These are phyloP conservation scores for Catamblyrhynchus diadema DNA, from an alignment of 2,797 vertebrate genomes.

Conservation along the genomic window DNA sequence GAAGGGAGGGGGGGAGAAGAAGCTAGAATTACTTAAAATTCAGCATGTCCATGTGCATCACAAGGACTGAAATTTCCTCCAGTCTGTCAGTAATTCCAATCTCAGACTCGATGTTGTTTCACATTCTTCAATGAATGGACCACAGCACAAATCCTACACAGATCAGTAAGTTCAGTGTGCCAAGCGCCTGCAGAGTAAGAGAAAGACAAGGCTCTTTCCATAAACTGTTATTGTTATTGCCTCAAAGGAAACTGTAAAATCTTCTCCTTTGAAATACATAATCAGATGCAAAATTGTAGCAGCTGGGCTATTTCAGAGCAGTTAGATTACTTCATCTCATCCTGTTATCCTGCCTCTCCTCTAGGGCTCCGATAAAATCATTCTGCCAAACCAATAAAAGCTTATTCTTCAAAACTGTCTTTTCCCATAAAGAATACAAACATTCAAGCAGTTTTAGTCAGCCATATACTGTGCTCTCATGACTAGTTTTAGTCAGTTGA, in stretches of 20 bases:
- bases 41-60: constrained; percentile 59
- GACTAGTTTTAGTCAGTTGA: not conserved
- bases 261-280: not conserved
- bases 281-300: constrained; percentile 20
- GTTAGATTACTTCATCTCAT: constrained; percentile 13
- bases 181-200: constrained; percentile 66
- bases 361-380: not conserved
- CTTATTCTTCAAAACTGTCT: not conserved
- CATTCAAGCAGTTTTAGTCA: not conserved
- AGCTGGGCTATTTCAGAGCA: constrained; percentile 14
- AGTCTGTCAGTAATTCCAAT: constrained; percentile 46
- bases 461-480: not conserved
- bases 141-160: constrained; percentile 32
- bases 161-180: not conserved
- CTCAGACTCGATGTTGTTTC: constrained; percentile 5
- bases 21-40: constrained; percentile 66
- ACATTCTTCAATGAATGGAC: constrained; percentile 69
- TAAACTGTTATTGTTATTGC: not conserved
- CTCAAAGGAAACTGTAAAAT: constrained; percentile 2
- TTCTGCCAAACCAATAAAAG: not conserved
- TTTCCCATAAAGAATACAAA: not conserved
- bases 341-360: not conserved
- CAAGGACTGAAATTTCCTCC: constrained; percentile 55
- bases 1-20: constrained; percentile 11
- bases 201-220: not conserved